Evolutionary conservation across 2,113 vertebrate genomes (phyloP), one percentile per base, ranked within the genome.

Genomic region (Callopanchax toddi): DNA sequence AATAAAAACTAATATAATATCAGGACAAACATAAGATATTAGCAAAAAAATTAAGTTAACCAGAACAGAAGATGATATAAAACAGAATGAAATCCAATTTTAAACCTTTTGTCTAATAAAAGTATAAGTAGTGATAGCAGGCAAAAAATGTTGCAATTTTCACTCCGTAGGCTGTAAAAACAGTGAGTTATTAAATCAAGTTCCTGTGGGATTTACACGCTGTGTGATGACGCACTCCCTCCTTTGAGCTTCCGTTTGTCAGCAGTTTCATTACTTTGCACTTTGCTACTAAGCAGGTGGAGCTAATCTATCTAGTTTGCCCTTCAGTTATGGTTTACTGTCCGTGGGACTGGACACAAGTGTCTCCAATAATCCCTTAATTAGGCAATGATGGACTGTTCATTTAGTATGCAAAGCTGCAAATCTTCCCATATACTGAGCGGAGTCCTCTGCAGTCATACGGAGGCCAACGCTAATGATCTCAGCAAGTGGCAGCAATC

Each of bases 401-500:
- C 87, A 87, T 91, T 91, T 89, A 87, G 86, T 82, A 93, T 92
- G 91, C 92, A 92, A 92, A 90, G 90, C 91, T 89, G 86, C 84
- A 91, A 83, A 91, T 89, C 83, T 86, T 63, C 68, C 63, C 84
- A 68, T 85, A 77, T 77, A 74, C 76, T 76, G 74, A 81, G 70
- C 63, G 50, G 69, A 77, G 75, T 68, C 83, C 78, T 86, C 79
- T 64, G 80, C 85, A 88, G 87, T 86, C 82, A 73, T 82, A 80
- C 69, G 73, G 78, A 83, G 86, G 87, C 87, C 83, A 81, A 63
- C 79, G 70, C 90, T 93, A 93, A 93, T 93, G 91, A 92, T 90
- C 91, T 90, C 88, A 77, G 90, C 91, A 91, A 93, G 91, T 92
- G 91, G 89, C 92, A 92, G 91, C 90, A 91, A 92, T 93, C 91